A percentile compares a stretch with the other conserved stretches of the same genome.
Conservation (phyloP, 2,888 invertebrate genomes). For the Geotrupes spiniger region DNA sequence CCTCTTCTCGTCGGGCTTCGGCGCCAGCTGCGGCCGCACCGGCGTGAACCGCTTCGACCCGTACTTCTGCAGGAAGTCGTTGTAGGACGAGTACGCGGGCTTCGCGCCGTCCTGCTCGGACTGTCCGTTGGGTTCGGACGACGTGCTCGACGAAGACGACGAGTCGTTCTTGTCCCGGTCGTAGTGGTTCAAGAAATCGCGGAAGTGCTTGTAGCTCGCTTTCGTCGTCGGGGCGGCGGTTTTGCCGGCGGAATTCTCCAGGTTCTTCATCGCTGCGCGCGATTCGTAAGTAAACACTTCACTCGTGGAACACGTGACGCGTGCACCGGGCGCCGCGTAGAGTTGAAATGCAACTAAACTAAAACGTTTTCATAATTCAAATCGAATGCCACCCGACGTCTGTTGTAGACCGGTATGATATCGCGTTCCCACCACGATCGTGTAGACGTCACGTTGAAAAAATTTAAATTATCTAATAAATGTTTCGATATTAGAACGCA, state of each 20-base stretch:
- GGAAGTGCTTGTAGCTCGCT: slow-evolving; percentile 40
- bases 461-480: no score
- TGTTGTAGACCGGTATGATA: slow-evolving; percentile 7
- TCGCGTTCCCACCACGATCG: not conserved
- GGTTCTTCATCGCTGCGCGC: no score
- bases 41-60: slow-evolving; percentile 31
- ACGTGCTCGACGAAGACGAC: slow-evolving; percentile 10
- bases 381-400: slow-evolving; percentile 4
- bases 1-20: slow-evolving; percentile 18
- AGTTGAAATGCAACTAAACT: slow-evolving; percentile 3
- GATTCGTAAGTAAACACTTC: not conserved
- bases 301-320: not conserved
- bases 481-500: no score
- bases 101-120: slow-evolving; percentile 1
- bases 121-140: slow-evolving; percentile 1
- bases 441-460: not conserved
- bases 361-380: slow-evolving; percentile 6
- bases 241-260: no score
- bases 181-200: slow-evolving; percentile 39
- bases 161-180: slow-evolving; percentile 30
- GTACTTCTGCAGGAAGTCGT: slow-evolving; percentile 41
- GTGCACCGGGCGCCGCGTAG: not conserved
- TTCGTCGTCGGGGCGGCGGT: no score
- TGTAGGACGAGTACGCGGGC: slow-evolving; percentile 41
- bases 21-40: slow-evolving; percentile 9